Evolutionary conservation across 1,140 invertebrate genomes (phyloP), one percentile per base, ranked within the genome.

Genomic region (Nomia melanderi): DNA sequence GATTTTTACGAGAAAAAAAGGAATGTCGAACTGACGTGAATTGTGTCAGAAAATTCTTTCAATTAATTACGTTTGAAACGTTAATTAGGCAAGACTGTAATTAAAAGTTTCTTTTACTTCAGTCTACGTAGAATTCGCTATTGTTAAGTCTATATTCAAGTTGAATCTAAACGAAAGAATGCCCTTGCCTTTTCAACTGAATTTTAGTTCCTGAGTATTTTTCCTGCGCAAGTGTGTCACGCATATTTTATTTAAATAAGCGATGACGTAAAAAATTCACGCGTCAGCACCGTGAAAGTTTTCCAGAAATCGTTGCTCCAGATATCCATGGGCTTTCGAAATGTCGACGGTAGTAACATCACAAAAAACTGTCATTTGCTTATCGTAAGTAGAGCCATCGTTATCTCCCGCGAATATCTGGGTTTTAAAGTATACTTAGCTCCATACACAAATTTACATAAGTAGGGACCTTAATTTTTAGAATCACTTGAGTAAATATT

Each of bases 131-230:
- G 29, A 36, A 33, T 25, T 14, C 27, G 54, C 33, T n/a, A 20
- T 33, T 36, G 11, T 23, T 1, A 17, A 62, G 39, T 39, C 39
- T 25, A 14, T 33, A 57, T 57, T 20, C 25, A 57, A 29, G 33
- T 25, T 36, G n/a, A 23, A 62, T 62, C 3, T 17, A 39, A n/a
- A 39, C 17, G n/a, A n/a, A 33, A 62, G 9, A 23, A n/a, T 9
- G 31, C 33, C 12, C 33, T 41, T 9, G 31, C 33, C 12, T 36
- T 41, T 23, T 25, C 0, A 25, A 23, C 33, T 62, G 11, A 9
- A 39, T 62, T 62, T 33, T 14, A 62, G 33, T 11, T 39, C 11
- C 59, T 62, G 59, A 39, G 25, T 62, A 62, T 62, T 62, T 41
- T 41, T 11, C 6, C 33, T 14, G 8, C 11, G 33, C 23, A 39